Conservation (phyloP, 2,888 invertebrate genomes). For the Drosophila nr. fundita region DNA sequence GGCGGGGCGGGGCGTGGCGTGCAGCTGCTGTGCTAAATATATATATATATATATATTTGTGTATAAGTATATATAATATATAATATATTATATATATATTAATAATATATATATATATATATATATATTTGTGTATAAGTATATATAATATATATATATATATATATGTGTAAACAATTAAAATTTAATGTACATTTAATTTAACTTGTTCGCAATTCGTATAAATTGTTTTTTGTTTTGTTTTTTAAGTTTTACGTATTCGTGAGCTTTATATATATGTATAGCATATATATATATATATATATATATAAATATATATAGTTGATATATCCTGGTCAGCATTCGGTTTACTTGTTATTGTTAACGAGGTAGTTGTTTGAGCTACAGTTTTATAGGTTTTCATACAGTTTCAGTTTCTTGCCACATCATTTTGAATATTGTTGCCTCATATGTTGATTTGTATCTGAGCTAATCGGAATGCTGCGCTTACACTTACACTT, state of each 20-base stretch:
- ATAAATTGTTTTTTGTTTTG: constrained; percentile 57
- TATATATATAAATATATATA: constrained; percentile 27
- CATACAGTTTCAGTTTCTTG: constrained; percentile 1
- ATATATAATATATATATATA: constrained; percentile 30
- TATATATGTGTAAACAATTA: constrained; percentile 71
- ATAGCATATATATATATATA: constrained; percentile 7
- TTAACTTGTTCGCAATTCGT: constrained; percentile 53
- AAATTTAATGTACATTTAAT: constrained; percentile 78
- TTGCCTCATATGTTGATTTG: constrained; percentile 3
- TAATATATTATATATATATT: constrained; percentile 32
- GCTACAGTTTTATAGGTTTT: constrained; percentile 37
- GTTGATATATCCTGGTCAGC: constrained; percentile 26
- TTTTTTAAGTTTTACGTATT: constrained; percentile 64
- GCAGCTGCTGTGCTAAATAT: constrained; percentile 32
- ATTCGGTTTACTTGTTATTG: constrained; percentile 49
- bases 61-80: constrained; percentile 41
- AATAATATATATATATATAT: constrained; percentile 39
- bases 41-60: constrained; percentile 34
- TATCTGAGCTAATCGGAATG: constrained; percentile 51
- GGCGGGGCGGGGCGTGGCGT: constrained; percentile 22
- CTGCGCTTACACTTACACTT: constrained; percentile 41
- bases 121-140: constrained; percentile 36
- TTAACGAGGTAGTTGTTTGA: constrained; percentile 76
- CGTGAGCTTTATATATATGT: constrained; percentile 24
- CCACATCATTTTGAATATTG: constrained; percentile 3